Evolutionary conservation across 2,888 invertebrate species (phyloP), one percentile per base, ranked within the genome.

Genomic region (Lithophane socia): DNA sequence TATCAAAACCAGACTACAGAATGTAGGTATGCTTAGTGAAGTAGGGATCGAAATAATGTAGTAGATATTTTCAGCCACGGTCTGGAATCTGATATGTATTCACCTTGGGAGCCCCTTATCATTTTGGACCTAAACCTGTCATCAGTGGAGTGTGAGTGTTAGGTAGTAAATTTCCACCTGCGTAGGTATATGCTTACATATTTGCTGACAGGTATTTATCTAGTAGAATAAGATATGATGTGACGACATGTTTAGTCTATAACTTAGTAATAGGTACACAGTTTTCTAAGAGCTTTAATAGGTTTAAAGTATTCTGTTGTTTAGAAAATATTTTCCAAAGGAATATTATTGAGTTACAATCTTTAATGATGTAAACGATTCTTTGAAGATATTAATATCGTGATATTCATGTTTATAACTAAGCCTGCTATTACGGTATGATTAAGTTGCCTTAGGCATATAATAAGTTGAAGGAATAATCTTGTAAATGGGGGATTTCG

Each of bases 111-210:
- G 47, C 42, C 54, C 66, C 66, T 73, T 60, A 61, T 80, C 73
- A 80, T 73, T 66, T 49, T 29, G 47, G 47, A 56, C 54, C 80
- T 54, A 61, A 66, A 79, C 18, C 66, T 79, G 80, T 80, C 79
- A 73, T 49, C 80, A 54, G n/a, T 13, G 29, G 29, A 54, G 37
- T 13, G 21, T 47, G 52, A 37, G 52, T 52, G 44, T 29, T 44
- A 16, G 52, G 49, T 24, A 37, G 44, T 37, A n/a, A 21, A 56
- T 64, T 63, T 47, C 0, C 29, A n/a, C 18, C 54, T 56, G 9
- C 5, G 52, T 52, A 66, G 18, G 1, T 37, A 60, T 42, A 29
- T 24, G n/a, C 44, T 52, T 77, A 13, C 66, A 1, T 56, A 49
- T 42, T 79, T 54, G 47, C 7, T 49, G 54, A 12, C n/a, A 79